Percentiles rank a stretch among this genome's conserved stretches.
Evolutionary conservation across 1,140 invertebrate genomes (phyloP).

Genomic region (Drosophila ambigua): DNA sequence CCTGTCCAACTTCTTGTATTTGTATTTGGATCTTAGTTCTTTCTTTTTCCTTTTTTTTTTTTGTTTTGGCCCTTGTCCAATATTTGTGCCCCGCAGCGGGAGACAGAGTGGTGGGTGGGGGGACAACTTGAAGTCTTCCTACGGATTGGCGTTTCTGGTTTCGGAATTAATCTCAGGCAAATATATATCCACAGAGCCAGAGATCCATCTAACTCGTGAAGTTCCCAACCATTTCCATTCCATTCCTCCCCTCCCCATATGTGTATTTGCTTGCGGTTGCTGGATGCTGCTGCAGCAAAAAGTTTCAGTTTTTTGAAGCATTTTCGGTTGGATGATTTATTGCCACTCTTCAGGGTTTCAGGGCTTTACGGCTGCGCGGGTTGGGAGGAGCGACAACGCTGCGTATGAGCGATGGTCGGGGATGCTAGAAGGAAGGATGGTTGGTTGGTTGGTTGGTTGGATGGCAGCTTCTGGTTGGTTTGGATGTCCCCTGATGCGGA

Average conservation of each 20-base stretch:
- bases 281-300: conserved; percentile 41
- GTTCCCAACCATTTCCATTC: not conserved
- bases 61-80: conserved; percentile 51
- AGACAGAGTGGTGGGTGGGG: no score
- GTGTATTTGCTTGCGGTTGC: conserved; percentile 2
- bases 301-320: conserved; percentile 51
- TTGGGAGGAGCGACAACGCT: conserved; percentile 21
- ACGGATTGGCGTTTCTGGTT: conserved; percentile 3
- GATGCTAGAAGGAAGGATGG: no score
- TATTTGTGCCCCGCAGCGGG: conserved; percentile 54
- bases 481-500: conserved; percentile 7
- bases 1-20: conserved; percentile 45
- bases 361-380: conserved; percentile 12
- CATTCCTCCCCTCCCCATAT: not conserved
- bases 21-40: conserved; percentile 42
- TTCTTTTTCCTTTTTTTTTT: not conserved
- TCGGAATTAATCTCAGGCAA: conserved; percentile 54
- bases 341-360: conserved; percentile 43
- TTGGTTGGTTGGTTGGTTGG: no score
- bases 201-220: conserved; percentile 41
- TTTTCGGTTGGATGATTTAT: conserved; percentile 71
- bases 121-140: conserved; percentile 59
- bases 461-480: no score
- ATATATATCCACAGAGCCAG: conserved; percentile 26
- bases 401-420: conserved; percentile 70